These are phyloP conservation scores for Astyanax mexicanus DNA, from an alignment of 2,797 vertebrate species.

Conservation along the genomic window DNA sequence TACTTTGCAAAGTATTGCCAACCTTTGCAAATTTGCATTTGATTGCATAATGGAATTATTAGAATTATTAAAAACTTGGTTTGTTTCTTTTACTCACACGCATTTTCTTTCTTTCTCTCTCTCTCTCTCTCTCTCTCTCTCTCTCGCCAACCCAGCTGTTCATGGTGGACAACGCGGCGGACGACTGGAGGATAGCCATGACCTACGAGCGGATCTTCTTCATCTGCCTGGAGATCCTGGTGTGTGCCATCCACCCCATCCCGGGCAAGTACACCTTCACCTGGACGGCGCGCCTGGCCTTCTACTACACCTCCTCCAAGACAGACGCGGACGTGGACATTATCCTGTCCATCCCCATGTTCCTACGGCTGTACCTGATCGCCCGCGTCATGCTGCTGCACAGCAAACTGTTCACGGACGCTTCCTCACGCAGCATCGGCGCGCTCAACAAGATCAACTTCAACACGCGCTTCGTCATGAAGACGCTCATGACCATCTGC, in stretches of 20 bases:
- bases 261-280: conserved; percentile 99
- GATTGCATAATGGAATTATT: no score
- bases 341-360: conserved; percentile 99
- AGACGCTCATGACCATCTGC: conserved; percentile 99
- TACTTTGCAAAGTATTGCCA: no score
- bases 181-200: conserved; percentile 99
- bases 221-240: conserved; percentile 99
- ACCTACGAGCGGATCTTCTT: conserved; percentile 99
- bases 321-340: conserved; percentile 99
- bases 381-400: conserved; percentile 99
- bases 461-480: conserved; percentile 99
- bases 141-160: conserved; percentile 85
- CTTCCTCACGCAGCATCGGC: conserved; percentile 98
- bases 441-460: conserved; percentile 99
- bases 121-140: neutral
- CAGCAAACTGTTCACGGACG: conserved; percentile 99
- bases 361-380: conserved; percentile 98
- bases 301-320: conserved; percentile 93
- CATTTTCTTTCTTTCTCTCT: neutral
- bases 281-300: conserved; percentile 97
- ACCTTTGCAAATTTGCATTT: no score
- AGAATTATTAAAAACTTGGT: no score
- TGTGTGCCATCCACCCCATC: conserved; percentile 99
- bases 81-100: no score
- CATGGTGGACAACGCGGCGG: conserved; percentile 99